These are phyloP conservation scores for Phrynocephalus guinanensis DNA, from an alignment of 2,797 vertebrate species.

Conservation along the genomic window DNA sequence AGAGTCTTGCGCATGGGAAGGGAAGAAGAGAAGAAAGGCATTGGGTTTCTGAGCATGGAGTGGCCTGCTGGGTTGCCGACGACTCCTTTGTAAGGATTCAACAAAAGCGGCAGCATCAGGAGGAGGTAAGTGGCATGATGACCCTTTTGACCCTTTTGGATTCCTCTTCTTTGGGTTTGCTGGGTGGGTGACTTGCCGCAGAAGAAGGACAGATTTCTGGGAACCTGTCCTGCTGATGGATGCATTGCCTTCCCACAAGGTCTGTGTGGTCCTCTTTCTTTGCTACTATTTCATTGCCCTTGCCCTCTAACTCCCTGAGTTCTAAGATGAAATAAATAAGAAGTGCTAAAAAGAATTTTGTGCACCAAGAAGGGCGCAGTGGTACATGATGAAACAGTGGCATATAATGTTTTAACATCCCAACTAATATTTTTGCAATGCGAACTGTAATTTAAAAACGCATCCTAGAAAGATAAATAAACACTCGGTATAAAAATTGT, in stretches of 20 bases:
- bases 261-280: too few relatives aligned
- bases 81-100: neutral
- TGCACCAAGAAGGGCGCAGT: neutral
- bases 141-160: neutral
- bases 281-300: neutral
- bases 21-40: neutral
- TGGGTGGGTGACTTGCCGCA: neutral
- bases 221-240: neutral
- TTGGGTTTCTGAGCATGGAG: too few relatives aligned
- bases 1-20: neutral
- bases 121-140: neutral
- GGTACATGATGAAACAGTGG: neutral
- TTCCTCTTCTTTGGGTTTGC: neutral
- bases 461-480: neutral
- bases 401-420: neutral
- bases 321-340: neutral
- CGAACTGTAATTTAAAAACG: too few relatives aligned
- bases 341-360: neutral
- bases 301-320: neutral
- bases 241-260: neutral
- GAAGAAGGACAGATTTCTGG: neutral
- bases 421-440: neutral
- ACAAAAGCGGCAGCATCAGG: conserved; percentile 28
- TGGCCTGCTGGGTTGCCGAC: neutral
- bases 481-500: too few relatives aligned